Evolutionary conservation across 2,113 vertebrate species (phyloP), one percentile per base, ranked within the genome.

Genomic region (human): DNA sequence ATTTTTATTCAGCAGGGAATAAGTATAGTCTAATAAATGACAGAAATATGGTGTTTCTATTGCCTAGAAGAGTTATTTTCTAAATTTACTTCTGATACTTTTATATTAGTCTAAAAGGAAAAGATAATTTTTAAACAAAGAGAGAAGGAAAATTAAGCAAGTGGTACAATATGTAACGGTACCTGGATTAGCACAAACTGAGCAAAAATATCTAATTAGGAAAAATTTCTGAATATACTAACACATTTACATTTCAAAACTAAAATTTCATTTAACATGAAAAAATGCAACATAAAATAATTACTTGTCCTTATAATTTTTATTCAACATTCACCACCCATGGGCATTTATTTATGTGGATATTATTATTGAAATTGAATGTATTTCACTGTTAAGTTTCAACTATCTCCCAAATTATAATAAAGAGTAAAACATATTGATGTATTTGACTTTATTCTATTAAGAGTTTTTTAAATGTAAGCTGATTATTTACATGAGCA

Each of bases 21-120:
- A 92, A 97, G 96, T 93, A 78, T 81, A 94, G 85, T 91, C 84
- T 90, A 95, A 30, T 79, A 57, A 96, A 92, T 90, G 91, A 96
- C 14, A 98, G 72, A 98, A 98, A 97, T 95, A 97, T n/a, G 76
- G 76, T 96, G 83, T 97, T 97, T 80, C 81, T 97, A 90, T 96
- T 98, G 79, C 68, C 64, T 92, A 66, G 50, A 84, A 90, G 76
- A 82, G 87, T 97, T 97, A 40, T 90, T 98, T 98, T 94, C 97
- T 97, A 38, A 25, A 96, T 32, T 93, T 96, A 95, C 79, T 96
- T 83, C 82, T 97, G 66, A 0, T 83, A 66, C 0, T 94, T 95
- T 59, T 95, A 78, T 88, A 73, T 97, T 97, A 95, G 66, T 92
- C 73, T 95, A 95, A 96, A 95, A 70, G 3, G 57, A 94, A 98